Base-by-base conservation (phyloP, 30 jellyfish, hydroid and myxozoan genomes). In the Cassiopea andromeda region DNA sequence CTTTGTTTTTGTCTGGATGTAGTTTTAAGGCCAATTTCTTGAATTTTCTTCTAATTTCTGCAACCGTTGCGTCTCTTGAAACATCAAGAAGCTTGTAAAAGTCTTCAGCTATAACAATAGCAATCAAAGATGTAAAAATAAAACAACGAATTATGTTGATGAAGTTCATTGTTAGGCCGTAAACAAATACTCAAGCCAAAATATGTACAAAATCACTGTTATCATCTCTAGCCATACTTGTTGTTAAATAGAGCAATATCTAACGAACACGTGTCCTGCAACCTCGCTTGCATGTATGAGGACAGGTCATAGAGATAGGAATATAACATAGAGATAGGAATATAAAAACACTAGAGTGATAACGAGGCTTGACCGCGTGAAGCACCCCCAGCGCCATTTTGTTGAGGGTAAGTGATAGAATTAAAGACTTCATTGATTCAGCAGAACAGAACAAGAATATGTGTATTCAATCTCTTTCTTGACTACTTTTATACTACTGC, bases 1-100 rank as follows among this genome's bases (percentile, higher is more conserved):
- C 98, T 84, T 80, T 85, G 54, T 94, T 94, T 87, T 94, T 94
- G 69, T 94, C 98, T n/a, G 98, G 98, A 84, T 94, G 98, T 18
- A 84, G 93, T 85, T 84, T 94, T 66, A 94, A 58, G 1, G 98
- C 98, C 76, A 94, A 48, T 83, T 90, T 94, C 69, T 94, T 94
- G 90, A 94, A 94, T 58, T 89, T 97, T 75, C 89, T 91, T 61
- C 98, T 69, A 43, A 94, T 94, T 50, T 94, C 97, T 1, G 97
- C 83, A 19, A 82, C 92, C 7, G 98, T 87, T 6, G 98, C 98
- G 58, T 87, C 97, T 70, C 92, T 81, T 71, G 97, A 86, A 71
- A 94, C 97, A 6, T 95, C 98, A 38, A 94, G 92, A 38, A 94
- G 86, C n/a, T 69, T 69, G 68, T 94, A 94, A 69, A 78, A 94